Evolutionary conservation across 1,140 invertebrate species (phyloP).

Genomic region (Nasonia giraulti): DNA sequence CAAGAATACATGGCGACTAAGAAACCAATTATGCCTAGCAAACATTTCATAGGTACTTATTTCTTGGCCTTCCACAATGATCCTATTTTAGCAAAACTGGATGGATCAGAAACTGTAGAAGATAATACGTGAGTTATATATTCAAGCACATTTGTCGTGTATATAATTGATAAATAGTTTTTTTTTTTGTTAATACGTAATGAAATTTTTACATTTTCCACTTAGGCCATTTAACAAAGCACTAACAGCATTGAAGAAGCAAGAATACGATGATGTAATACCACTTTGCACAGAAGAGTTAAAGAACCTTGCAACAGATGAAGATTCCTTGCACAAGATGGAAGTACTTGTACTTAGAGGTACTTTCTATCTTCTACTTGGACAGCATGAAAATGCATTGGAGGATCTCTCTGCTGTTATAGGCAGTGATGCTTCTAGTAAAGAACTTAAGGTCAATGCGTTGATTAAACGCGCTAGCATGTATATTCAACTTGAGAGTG

Average conservation of each 20-base stretch:
- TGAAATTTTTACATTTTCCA: slow-evolving; percentile 35
- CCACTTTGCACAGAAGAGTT: slow-evolving; percentile 88
- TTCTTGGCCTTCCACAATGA: slow-evolving; percentile 90
- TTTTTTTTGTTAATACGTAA: background rate
- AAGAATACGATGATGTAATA: slow-evolving; percentile 87
- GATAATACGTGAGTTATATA: slow-evolving; percentile 58
- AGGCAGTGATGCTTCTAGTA: slow-evolving; percentile 76
- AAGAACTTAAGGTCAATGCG: slow-evolving; percentile 86
- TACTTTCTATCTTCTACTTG: slow-evolving; percentile 87
- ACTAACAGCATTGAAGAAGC: slow-evolving; percentile 76
- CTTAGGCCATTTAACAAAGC: slow-evolving; percentile 54
- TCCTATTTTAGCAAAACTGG: slow-evolving; percentile 77
- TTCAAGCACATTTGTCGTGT: background rate
- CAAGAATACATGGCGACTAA: slow-evolving; percentile 81
- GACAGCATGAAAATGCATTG: slow-evolving; percentile 81
- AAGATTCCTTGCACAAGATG: slow-evolving; percentile 72
- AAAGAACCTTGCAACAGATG: slow-evolving; percentile 74
- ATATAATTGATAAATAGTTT: background rate
- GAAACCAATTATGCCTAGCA: slow-evolving; percentile 85
- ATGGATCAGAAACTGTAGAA: slow-evolving; percentile 56
- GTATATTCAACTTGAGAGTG: slow-evolving; percentile 85
- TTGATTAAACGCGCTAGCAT: slow-evolving; percentile 92
- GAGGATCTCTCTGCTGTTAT: slow-evolving; percentile 82
- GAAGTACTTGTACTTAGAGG: slow-evolving; percentile 86
- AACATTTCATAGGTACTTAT: slow-evolving; percentile 89